Conservation (phyloP, 2,113 vertebrate species). For the Indicator indicator region DNA sequence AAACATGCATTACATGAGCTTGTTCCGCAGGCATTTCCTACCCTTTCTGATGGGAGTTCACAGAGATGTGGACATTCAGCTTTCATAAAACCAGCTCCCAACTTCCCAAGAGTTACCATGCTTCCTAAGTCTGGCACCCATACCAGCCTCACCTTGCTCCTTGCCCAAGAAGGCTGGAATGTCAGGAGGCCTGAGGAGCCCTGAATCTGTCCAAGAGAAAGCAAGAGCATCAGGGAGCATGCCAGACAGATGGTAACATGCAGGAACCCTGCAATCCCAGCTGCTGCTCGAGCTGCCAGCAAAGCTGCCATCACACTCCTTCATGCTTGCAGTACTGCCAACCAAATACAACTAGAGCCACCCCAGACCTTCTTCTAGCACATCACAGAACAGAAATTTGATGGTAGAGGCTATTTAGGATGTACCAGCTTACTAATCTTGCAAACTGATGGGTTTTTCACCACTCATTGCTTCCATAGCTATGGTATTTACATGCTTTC, state of each 20-base stretch:
- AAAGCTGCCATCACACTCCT: background rate
- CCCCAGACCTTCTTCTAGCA: background rate
- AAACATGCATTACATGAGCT: background rate
- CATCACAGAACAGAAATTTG: background rate
- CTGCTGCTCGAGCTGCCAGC: background rate
- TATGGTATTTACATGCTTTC: background rate
- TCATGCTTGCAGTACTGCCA: background rate
- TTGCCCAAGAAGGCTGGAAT: background rate
- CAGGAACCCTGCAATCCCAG: background rate
- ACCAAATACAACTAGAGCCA: background rate
- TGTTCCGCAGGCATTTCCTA: background rate
- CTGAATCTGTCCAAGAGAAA: background rate
- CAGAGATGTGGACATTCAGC: accelerated
- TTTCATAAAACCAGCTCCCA: background rate
- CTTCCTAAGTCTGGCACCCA: background rate
- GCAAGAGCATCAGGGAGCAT: background rate
- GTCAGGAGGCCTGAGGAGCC: background rate
- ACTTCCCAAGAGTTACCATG: background rate
- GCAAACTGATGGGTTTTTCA: background rate
- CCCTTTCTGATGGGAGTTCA: background rate
- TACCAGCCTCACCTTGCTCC: background rate
- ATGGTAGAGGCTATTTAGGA: background rate
- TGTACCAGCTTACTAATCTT: background rate
- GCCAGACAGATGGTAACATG: accelerated
- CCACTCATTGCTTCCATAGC: background rate